Base-by-base conservation (phyloP, 2,888 invertebrate species). In the Dendrolimus houi region DNA sequence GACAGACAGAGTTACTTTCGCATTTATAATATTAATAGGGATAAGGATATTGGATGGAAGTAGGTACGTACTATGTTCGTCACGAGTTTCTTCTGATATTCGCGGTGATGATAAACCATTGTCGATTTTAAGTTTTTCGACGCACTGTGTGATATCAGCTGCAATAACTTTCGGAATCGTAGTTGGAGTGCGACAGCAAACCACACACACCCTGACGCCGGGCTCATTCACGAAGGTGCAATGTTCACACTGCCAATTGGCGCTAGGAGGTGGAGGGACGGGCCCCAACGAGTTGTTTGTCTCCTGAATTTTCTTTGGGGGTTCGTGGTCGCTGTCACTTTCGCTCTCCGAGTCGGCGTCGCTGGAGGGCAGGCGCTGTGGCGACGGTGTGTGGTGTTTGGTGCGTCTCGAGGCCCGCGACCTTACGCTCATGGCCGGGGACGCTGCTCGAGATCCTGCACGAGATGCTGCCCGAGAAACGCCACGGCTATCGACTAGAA, bases 161-260 rank as follows among this genome's bases (percentile, higher is more conserved):
- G 56, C 55, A 55, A 83, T 64, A 13, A 76, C 65, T 58, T 69
- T 72, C 9, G 89, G 80, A 53, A 76, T 80, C 9, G 81, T 75
- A 10, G 92, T 92, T 0, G 94, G 93, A 0, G 97, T 97, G 76
- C 97, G 96, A 74, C 97, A 97, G 76, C 97, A 98, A 56, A 97
- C 94, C 12, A 93, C 92, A 75, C 97, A 97, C 52, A 97, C 95
- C 67, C 94, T 93, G 0, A 94, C 93, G 17, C 94, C 95, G 0
- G 95, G 87, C 61, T 95, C 94, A 76, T 98, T 98, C 3, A 97
- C 95, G 76, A 94, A 97, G 0, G 97, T 98, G 76, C 97, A 98
- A 73, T 97, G 96, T 72, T 96, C 96, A 79, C 97, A 98, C 64
- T 96, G 94, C 97, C 97, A 98, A 58, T 92, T 87, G 12, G 92